Percentiles rank a stretch among this genome's conserved stretches.
Conservation (phyloP, 2,113 vertebrate species). For the Aptenodytes forsteri region DNA sequence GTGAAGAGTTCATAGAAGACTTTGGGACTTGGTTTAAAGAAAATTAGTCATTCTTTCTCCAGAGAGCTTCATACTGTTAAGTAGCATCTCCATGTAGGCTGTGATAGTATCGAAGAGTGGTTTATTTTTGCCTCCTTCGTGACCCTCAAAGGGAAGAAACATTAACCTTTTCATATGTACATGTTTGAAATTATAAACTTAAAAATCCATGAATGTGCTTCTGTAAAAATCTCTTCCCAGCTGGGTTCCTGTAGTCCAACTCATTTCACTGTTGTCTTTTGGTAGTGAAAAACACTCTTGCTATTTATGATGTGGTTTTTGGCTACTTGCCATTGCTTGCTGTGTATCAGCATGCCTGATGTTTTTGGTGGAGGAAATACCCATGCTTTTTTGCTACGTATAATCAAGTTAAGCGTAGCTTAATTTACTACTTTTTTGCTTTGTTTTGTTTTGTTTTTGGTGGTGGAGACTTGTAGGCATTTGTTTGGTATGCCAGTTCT, state of each 20-base stretch:
- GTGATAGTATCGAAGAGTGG: background rate
- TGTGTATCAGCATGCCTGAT: conserved; percentile 4
- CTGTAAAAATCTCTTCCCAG: conserved; percentile 9
- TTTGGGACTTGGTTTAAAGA: conserved; percentile 1
- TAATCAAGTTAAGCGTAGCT: background rate
- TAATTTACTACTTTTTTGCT: background rate
- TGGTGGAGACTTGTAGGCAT: background rate
- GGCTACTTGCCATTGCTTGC: background rate
- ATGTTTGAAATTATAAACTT: background rate
- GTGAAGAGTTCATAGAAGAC: conserved; percentile 2
- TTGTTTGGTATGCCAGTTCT: background rate
- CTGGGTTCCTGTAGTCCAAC: background rate
- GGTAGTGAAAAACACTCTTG: background rate
- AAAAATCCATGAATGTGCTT: background rate
- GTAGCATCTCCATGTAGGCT: background rate
- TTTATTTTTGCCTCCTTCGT: conserved; percentile 16
- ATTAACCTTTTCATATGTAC: conserved; percentile 20
- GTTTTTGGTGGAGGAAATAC: conserved; percentile 1
- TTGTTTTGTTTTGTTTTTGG: background rate
- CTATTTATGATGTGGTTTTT: background rate
- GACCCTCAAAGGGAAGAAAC: background rate
- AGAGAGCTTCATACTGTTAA: background rate
- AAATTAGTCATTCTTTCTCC: background rate
- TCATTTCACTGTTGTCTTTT: background rate
- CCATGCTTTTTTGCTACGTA: background rate